phyloP scores from a whole-genome alignment of 2,797 vertebrate genomes.

The Danio kyathit region DNA sequence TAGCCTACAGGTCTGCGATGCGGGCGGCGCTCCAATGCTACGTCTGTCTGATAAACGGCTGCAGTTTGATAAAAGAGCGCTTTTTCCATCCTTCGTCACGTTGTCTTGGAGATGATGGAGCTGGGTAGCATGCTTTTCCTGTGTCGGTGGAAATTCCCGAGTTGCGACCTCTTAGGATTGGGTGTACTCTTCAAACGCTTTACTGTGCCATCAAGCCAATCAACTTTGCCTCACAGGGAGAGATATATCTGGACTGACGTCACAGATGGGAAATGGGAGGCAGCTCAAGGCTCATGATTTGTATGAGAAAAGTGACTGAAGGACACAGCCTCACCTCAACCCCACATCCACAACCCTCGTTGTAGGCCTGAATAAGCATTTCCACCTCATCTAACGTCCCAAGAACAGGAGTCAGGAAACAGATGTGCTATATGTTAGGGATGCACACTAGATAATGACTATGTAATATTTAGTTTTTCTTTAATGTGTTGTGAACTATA shows the following conservation, averaged over 20 bases:
- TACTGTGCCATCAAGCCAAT: slow-evolving; percentile 36
- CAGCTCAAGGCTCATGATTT: slow-evolving; percentile 41
- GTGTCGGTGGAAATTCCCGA: neutral
- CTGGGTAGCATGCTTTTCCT: neutral
- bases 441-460: no score
- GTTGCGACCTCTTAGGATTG: slow-evolving; percentile 9
- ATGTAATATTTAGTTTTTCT: no score
- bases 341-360: neutral
- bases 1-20: slow-evolving; percentile 25
- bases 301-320: slow-evolving; percentile 34
- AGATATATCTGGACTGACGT: slow-evolving; percentile 47
- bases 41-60: slow-evolving; percentile 34
- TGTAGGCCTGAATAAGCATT: neutral
- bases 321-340: slow-evolving; percentile 40
- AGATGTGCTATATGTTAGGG: neutral
- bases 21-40: neutral
- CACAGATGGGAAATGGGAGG: slow-evolving; percentile 48
- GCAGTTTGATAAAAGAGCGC: neutral
- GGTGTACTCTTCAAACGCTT: slow-evolving; percentile 25
- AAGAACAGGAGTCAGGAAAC: neutral
- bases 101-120: neutral
- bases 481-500: no score
- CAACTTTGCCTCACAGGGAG: slow-evolving; percentile 31
- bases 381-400: neutral
- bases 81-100: neutral